phyloP scores from a whole-genome alignment of 2,113 vertebrate genomes.

The Platysteira castanea region DNA sequence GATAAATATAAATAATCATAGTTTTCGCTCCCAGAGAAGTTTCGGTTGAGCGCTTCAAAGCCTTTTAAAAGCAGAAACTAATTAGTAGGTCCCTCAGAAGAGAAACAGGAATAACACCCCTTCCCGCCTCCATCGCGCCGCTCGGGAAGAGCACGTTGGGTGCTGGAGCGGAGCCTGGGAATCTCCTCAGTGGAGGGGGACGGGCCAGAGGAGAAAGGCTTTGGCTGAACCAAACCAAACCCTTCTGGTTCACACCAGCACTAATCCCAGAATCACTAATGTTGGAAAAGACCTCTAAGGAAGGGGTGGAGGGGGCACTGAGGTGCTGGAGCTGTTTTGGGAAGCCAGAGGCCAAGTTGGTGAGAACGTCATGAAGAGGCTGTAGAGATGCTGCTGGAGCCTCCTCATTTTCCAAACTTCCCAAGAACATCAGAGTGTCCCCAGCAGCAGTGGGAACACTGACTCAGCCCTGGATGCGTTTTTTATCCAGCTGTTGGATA shows the following conservation, averaged over 20 bases:
- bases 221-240: not conserved
- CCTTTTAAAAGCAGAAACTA: constrained; percentile 14
- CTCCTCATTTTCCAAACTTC: rapidly evolving
- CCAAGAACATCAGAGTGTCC: not conserved
- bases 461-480: not conserved
- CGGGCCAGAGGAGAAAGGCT: rapidly evolving
- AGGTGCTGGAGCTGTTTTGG: not conserved
- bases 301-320: not conserved
- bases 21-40: not conserved
- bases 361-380: not conserved
- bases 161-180: not conserved
- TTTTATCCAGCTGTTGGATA: not conserved
- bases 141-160: not conserved
- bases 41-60: constrained; percentile 43
- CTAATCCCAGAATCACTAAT: rapidly evolving
- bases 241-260: not conserved
- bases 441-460: not conserved
- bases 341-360: rapidly evolving
- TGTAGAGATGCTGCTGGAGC: not conserved
- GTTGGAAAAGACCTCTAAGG: not conserved
- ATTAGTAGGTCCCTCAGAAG: constrained; percentile 46
- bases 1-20: not conserved
- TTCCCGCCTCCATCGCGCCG: not conserved
- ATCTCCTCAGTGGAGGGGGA: not conserved
- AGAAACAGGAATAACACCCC: constrained; percentile 41